These are phyloP conservation scores for Etheostoma perlongum DNA, from an alignment of 2,797 vertebrate species.

Conservation along the genomic window DNA sequence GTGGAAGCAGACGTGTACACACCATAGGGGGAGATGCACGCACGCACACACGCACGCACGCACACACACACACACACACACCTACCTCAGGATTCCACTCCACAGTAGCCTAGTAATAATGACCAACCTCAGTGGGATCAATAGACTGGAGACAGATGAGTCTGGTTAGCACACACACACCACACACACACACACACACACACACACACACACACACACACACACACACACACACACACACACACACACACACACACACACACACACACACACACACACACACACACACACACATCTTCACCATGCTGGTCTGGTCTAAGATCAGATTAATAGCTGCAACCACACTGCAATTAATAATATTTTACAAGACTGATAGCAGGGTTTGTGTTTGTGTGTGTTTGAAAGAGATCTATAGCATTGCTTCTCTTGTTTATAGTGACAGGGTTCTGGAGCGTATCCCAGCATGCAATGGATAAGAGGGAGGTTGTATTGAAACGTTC, in stretches of 20 bases:
- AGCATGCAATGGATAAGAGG: slow-evolving; percentile 7
- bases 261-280: neutral
- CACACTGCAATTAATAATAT: slow-evolving; percentile 76
- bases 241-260: neutral
- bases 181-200: neutral
- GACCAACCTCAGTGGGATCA: slow-evolving; percentile 61
- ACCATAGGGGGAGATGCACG: neutral
- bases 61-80: slow-evolving; percentile 4
- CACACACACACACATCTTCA: neutral
- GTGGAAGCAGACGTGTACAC: slow-evolving; percentile 22
- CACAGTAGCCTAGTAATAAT: slow-evolving; percentile 58
- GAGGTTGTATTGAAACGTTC: neutral
- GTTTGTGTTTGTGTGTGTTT: slow-evolving; percentile 15
- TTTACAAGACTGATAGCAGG: slow-evolving; percentile 69
- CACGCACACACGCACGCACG: neutral
- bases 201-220: slow-evolving; percentile 11
- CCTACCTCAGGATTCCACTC: slow-evolving; percentile 48
- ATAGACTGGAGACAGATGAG: slow-evolving; percentile 64
- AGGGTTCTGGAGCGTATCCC: neutral
- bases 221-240: slow-evolving; percentile 4
- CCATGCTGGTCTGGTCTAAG: slow-evolving; percentile 13
- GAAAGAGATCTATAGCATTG: slow-evolving; percentile 13
- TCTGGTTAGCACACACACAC: slow-evolving; percentile 28
- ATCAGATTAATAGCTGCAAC: slow-evolving; percentile 69
- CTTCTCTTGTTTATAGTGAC: neutral